Percentiles rank a stretch among this genome's conserved stretches.
Conservation (phyloP, 2,113 vertebrate genomes). For the Thomomys bottae region DNA sequence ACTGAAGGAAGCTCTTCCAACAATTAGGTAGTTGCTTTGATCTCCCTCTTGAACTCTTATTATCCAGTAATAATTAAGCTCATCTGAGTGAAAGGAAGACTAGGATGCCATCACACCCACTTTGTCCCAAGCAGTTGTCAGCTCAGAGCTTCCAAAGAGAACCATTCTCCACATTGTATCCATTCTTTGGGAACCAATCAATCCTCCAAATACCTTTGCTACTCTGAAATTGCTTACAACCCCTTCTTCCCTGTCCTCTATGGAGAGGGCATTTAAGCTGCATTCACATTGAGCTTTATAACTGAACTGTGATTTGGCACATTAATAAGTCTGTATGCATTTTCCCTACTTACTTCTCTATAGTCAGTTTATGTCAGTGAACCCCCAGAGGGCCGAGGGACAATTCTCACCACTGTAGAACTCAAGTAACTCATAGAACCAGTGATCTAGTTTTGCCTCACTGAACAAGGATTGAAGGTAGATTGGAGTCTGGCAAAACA, state of each 20-base stretch:
- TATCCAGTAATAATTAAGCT: not conserved
- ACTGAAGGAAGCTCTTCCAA: not conserved
- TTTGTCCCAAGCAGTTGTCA: not conserved
- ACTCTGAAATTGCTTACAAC: not conserved
- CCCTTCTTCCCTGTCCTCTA: not conserved
- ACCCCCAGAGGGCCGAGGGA: not conserved
- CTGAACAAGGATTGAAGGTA: not conserved
- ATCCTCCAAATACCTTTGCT: not conserved
- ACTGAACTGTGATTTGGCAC: not conserved
- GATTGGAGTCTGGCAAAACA: not conserved
- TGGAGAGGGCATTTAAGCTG: not conserved
- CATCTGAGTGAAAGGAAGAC: no score
- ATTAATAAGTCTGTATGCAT: not conserved
- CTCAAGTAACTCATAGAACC: not conserved
- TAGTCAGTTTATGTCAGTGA: not conserved
- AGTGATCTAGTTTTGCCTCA: not conserved
- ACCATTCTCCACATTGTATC: not conserved
- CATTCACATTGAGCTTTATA: not conserved
- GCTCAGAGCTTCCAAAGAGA: not conserved
- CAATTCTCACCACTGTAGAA: not conserved
- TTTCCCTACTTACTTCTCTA: not conserved
- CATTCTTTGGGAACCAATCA: not conserved
- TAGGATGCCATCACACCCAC: not conserved
- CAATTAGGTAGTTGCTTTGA: not conserved
- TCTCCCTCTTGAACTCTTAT: not conserved